Percentiles rank a stretch among this genome's conserved stretches.
phyloP scores from a whole-genome alignment of 2,888 invertebrate genomes.

The Cephalotes varians region DNA sequence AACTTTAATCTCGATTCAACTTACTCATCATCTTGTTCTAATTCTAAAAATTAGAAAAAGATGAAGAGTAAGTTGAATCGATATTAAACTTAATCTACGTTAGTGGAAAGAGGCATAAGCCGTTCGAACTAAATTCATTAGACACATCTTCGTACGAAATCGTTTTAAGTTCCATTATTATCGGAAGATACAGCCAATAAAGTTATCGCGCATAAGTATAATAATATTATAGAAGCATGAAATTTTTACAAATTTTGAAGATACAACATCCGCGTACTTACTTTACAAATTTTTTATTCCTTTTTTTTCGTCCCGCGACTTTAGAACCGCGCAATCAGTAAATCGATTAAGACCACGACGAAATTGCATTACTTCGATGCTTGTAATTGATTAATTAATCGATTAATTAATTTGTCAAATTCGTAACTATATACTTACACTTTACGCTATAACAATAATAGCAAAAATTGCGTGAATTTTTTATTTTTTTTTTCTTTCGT shows the following conservation, averaged over 20 bases:
- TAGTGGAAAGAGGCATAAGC: no score
- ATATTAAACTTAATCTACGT: no score
- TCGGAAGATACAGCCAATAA: slow-evolving; percentile 23
- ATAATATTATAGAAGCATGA: slow-evolving; percentile 58
- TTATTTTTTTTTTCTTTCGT: slow-evolving; percentile 61
- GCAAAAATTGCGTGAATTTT: slow-evolving; percentile 77
- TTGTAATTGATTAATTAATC: slow-evolving; percentile 68
- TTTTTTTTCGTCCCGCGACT: slow-evolving; percentile 45
- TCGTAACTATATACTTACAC: slow-evolving; percentile 78
- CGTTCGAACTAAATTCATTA: slow-evolving; percentile 8
- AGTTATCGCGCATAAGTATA: slow-evolving; percentile 13
- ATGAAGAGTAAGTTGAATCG: no score
- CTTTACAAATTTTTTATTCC: slow-evolving; percentile 41
- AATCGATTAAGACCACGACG: slow-evolving; percentile 57
- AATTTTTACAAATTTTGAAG: slow-evolving; percentile 47
- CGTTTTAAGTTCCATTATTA: slow-evolving; percentile 14
- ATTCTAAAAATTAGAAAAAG: no score
- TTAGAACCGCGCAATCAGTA: slow-evolving; percentile 53
- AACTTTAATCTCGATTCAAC: no score
- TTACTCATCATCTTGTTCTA: no score
- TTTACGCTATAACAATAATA: slow-evolving; percentile 81
- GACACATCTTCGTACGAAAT: slow-evolving; percentile 10
- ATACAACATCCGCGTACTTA: slow-evolving; percentile 31
- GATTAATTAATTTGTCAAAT: slow-evolving; percentile 76
- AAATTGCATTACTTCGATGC: slow-evolving; percentile 72